Evolutionary conservation across 2,797 vertebrate species (phyloP), one percentile per base, ranked within the genome.

Genomic region (Leucoraja ocellata): DNA sequence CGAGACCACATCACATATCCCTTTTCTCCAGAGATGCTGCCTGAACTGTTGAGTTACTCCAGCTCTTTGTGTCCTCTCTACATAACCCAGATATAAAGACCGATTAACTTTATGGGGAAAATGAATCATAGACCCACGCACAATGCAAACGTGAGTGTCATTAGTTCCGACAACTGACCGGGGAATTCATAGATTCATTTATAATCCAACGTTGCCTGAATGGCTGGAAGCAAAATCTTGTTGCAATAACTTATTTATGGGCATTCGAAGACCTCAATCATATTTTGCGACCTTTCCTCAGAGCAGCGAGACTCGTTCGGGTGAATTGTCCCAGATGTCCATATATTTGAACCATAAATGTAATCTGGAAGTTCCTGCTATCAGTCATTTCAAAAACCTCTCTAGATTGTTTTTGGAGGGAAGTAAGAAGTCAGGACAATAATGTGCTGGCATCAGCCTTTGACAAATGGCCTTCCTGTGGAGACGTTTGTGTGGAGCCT

Each of bases 391-490:
- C 25, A 71, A 58, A 54, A 46, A 74, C 39, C 71, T 92, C 39
- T 92, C 81, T 76, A 92, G 54, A n/a, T 92, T 92, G 90, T 76
- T 93, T 83, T 86, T 63, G 25, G 71, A 71, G 93, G 91, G 93
- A 93, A 93, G 93, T 91, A 77, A 93, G 81, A 94, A 14, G 76
- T 61, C 71, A 76, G 54, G 68, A 71, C 90, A 91, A 65, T 79
- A 73, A 83, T 93, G 90, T 76, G 80, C 46, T 68, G 76, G 93
- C 90, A 36, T 77, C 71, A 68, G 46, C 23, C 93, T 73, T 93
- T 71, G 92, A 93, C 93, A 84, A 93, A 86, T 61, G 91, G 93
- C 93, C 94, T 96, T 96, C 95, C 96, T 96, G 95, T 80, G 95
- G 94, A 95, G 94, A 95, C n/a, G 95, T 96, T 92, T 68, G 77